These are phyloP conservation scores for Habrosyne pyritoides DNA, from an alignment of 2,888 invertebrate genomes.

Conservation along the genomic window DNA sequence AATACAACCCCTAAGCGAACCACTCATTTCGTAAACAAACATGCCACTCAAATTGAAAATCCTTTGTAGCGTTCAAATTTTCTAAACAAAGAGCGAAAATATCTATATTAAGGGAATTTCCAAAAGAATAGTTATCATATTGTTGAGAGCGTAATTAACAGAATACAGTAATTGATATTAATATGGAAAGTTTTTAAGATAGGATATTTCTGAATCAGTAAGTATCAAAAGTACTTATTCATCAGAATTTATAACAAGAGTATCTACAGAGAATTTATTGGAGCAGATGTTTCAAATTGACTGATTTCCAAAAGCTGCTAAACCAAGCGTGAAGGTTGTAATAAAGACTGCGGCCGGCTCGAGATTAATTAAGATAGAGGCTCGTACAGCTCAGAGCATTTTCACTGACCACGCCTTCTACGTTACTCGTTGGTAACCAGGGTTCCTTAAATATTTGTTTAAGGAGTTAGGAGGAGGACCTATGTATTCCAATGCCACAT, in stretches of 20 bases:
- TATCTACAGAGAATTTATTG: constrained; percentile 33
- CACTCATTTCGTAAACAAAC: constrained; percentile 16
- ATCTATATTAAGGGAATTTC: too few relatives aligned
- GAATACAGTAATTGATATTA: too few relatives aligned
- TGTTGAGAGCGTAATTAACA: too few relatives aligned
- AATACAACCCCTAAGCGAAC: neutral
- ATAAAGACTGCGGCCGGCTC: constrained; percentile 64
- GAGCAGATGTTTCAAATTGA: constrained; percentile 62
- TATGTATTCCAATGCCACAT: too few relatives aligned
- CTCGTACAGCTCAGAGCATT: constrained; percentile 50
- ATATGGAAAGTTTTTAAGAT: neutral
- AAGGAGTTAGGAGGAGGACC: too few relatives aligned
- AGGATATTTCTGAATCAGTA: neutral
- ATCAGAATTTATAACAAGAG: constrained; percentile 9
- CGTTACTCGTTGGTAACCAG: constrained; percentile 39
- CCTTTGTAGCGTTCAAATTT: neutral
- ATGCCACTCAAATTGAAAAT: constrained; percentile 13
- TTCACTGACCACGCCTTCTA: constrained; percentile 56
- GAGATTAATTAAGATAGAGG: constrained; percentile 74
- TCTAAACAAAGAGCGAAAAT: neutral
- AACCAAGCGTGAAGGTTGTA: constrained; percentile 68
- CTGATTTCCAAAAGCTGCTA: constrained; percentile 64
- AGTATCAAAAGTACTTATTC: neutral
- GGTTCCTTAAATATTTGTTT: constrained; percentile 13
- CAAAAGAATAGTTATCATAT: too few relatives aligned